Percentiles rank a stretch among this genome's conserved stretches.
These are phyloP conservation scores for Lytechinus pictus DNA, from an alignment of 35 echinoderm and acorn worm species.

Conservation along the genomic window DNA sequence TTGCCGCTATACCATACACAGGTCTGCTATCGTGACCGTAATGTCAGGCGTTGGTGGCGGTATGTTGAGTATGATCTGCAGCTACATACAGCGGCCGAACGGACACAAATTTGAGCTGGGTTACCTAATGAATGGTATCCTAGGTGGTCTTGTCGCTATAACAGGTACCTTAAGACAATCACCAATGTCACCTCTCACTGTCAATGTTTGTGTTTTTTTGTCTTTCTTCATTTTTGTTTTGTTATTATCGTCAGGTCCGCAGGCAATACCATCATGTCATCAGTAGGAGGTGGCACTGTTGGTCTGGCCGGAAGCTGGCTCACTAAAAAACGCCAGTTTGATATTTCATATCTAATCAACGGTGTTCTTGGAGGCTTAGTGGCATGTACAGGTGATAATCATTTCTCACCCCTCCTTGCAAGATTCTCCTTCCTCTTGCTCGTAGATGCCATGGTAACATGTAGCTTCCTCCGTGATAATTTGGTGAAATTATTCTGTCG, in stretches of 20 bases:
- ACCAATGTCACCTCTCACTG: background rate
- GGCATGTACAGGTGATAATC: constrained; percentile 65
- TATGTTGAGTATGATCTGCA: constrained; percentile 56
- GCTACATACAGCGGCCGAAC: constrained; percentile 50
- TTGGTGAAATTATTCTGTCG: too few relatives aligned
- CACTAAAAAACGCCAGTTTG: constrained; percentile 69
- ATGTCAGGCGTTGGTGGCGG: constrained; percentile 76
- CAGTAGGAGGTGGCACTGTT: constrained; percentile 69
- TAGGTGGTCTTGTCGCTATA: constrained; percentile 77
- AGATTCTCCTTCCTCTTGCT: background rate
- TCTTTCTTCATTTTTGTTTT: background rate
- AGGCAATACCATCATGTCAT: constrained; percentile 70
- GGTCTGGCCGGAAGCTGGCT: constrained; percentile 67
- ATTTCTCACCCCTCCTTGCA: background rate
- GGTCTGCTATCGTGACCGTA: constrained; percentile 69
- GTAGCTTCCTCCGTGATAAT: too few relatives aligned
- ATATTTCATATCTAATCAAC: constrained; percentile 82
- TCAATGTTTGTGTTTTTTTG: background rate
- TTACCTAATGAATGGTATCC: constrained; percentile 84
- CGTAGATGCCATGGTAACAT: background rate
- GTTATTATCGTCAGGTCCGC: constrained; percentile 62
- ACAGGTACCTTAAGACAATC: constrained; percentile 64
- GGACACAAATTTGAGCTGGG: constrained; percentile 85
- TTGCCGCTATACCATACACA: constrained; percentile 19
- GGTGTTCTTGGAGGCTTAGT: constrained; percentile 76